A percentile compares a stretch with the other conserved stretches of the same genome.
Evolutionary conservation across 2,113 vertebrate species (phyloP).

Genomic region (Carlito syrichta): DNA sequence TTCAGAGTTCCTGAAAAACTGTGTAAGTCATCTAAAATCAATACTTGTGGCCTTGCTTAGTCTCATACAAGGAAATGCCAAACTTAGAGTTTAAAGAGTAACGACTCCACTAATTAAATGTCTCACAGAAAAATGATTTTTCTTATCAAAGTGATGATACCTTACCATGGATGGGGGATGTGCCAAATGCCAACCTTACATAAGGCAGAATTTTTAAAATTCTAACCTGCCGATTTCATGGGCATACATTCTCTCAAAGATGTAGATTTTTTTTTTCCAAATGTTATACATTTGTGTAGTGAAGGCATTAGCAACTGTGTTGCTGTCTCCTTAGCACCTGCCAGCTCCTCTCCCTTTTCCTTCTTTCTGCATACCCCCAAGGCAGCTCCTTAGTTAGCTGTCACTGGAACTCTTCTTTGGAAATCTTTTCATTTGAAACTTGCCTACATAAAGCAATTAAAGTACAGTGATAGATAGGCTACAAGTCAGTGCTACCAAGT

Average conservation of each 20-base stretch:
- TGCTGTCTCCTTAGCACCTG: neutral
- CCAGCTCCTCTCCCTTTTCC: neutral
- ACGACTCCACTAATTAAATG: constrained; percentile 51
- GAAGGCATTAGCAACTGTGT: neutral
- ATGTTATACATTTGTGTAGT: neutral
- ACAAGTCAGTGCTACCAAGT: neutral
- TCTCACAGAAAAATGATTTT: constrained; percentile 47
- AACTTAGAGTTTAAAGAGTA: constrained; percentile 19
- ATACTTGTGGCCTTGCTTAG: constrained; percentile 24
- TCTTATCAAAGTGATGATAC: neutral
- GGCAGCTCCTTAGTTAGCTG: neutral
- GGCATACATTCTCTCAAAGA: neutral
- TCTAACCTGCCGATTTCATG: neutral
- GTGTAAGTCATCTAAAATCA: constrained; percentile 48
- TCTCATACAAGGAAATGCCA: neutral
- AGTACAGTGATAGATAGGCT: neutral
- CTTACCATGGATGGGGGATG: neutral
- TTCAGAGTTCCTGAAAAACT: neutral
- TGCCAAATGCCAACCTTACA: neutral
- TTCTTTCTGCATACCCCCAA: neutral
- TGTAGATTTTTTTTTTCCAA: neutral
- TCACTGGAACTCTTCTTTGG: neutral
- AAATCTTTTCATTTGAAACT: neutral
- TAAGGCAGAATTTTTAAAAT: neutral
- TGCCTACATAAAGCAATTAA: neutral